phyloP scores from a whole-genome alignment of 2,888 invertebrate genomes.

The Tholera decimalis region DNA sequence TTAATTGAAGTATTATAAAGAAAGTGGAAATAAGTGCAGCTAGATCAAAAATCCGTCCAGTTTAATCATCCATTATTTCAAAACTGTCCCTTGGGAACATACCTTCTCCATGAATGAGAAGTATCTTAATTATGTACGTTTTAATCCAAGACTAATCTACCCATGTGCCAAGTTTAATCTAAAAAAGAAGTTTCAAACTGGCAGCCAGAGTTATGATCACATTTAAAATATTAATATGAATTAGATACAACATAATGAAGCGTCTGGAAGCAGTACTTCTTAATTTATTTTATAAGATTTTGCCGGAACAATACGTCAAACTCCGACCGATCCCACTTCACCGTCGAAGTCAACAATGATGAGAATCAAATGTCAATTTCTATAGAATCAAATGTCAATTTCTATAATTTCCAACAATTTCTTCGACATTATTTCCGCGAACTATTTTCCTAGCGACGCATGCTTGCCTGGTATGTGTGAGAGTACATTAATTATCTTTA shows the following conservation, averaged over 20 bases:
- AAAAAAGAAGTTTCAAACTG: too few relatives aligned
- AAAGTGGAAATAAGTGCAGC: background rate
- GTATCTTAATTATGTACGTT: too few relatives aligned
- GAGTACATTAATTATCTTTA: constrained; percentile 44
- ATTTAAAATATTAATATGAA: too few relatives aligned
- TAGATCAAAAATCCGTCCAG: background rate
- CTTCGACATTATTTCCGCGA: constrained; percentile 56
- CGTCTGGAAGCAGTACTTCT: too few relatives aligned
- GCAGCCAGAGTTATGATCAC: too few relatives aligned
- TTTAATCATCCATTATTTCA: too few relatives aligned
- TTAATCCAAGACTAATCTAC: too few relatives aligned
- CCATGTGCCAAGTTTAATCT: too few relatives aligned
- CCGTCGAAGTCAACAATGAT: constrained; percentile 42
- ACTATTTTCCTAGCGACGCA: constrained; percentile 42
- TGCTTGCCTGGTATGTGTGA: constrained; percentile 23
- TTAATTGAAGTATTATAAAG: background rate
- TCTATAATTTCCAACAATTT: constrained; percentile 58
- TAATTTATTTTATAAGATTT: background rate
- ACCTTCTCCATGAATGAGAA: too few relatives aligned
- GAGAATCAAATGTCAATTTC: constrained; percentile 58
- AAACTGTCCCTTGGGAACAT: too few relatives aligned
- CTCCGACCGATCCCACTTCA: background rate
- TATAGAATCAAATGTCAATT: constrained; percentile 57
- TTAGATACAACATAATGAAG: too few relatives aligned
- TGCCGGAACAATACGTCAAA: background rate